A percentile compares a stretch with the other conserved stretches of the same genome.
Conservation (phyloP, 1,140 invertebrate species). For the Cydia splendana region DNA sequence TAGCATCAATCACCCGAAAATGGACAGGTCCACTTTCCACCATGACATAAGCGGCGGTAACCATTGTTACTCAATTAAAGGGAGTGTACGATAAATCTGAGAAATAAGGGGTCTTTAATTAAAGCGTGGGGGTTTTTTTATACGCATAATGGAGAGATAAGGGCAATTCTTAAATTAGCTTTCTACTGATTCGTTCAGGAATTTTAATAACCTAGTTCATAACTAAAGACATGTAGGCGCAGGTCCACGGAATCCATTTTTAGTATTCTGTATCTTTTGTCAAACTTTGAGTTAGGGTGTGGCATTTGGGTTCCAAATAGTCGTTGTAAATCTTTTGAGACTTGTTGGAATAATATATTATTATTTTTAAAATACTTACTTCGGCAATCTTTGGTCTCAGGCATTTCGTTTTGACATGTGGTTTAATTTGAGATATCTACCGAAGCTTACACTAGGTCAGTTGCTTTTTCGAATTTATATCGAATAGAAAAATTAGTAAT, state of each 20-base stretch:
- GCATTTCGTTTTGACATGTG: too few relatives aligned
- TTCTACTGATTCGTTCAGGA: slow-evolving; percentile 18
- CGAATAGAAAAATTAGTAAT: neutral
- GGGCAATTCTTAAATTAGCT: slow-evolving; percentile 8
- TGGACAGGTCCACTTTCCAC: slow-evolving; percentile 64
- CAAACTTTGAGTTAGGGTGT: neutral
- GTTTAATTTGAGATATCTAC: too few relatives aligned
- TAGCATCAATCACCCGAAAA: slow-evolving; percentile 61
- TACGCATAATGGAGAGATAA: slow-evolving; percentile 29
- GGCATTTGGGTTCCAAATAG: neutral
- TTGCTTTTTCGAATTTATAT: too few relatives aligned
- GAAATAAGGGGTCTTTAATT: slow-evolving; percentile 66
- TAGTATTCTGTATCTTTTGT: neutral
- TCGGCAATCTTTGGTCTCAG: too few relatives aligned
- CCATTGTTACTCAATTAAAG: slow-evolving; percentile 55
- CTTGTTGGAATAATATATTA: too few relatives aligned
- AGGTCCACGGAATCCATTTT: neutral
- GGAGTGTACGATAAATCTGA: slow-evolving; percentile 52
- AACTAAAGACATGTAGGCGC: neutral
- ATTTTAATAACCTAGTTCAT: neutral
- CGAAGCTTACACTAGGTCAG: too few relatives aligned
- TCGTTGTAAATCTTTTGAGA: neutral
- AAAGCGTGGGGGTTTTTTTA: slow-evolving; percentile 52
- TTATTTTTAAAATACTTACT: too few relatives aligned
- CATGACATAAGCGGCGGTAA: slow-evolving; percentile 59